phyloP scores from a whole-genome alignment of 2,888 invertebrate species.

The Oscheius sp. region DNA sequence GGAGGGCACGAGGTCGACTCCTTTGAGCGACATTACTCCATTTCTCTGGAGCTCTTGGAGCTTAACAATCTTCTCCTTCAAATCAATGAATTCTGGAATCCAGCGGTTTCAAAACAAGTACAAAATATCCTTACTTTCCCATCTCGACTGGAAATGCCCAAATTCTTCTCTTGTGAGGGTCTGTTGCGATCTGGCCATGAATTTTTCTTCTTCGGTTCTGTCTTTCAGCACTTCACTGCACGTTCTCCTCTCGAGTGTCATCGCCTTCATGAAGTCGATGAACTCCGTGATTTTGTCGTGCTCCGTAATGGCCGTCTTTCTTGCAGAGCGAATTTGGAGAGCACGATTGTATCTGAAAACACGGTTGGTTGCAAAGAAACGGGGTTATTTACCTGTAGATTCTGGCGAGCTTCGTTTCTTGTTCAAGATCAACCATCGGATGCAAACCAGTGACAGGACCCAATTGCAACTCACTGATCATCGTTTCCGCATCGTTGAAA shows the following conservation, averaged over 20 bases:
- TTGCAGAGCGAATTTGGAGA: conserved; percentile 15
- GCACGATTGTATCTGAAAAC: conserved; percentile 32
- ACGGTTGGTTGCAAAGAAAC: not conserved
- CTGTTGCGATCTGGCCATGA: conserved; percentile 51
- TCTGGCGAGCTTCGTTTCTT: conserved; percentile 51
- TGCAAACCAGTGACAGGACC: conserved; percentile 38
- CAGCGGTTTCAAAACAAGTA: not conserved
- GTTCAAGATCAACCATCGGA: conserved; percentile 42
- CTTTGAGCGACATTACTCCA: conserved; percentile 54
- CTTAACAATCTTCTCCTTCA: conserved; percentile 51
- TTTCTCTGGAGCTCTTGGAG: conserved; percentile 56
- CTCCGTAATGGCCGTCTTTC: conserved; percentile 52
- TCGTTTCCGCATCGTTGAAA: conserved; percentile 57
- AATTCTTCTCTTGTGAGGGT: conserved; percentile 47
- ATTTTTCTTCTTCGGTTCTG: conserved; percentile 40
- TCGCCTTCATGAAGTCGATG: conserved; percentile 58
- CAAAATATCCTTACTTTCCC: conserved; percentile 39
- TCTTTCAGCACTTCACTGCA: conserved; percentile 38
- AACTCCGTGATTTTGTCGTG: conserved; percentile 62
- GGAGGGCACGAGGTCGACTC: conserved; percentile 16
- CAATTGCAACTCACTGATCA: conserved; percentile 56
- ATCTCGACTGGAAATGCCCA: conserved; percentile 31
- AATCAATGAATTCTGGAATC: conserved; percentile 45
- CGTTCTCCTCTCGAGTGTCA: conserved; percentile 29
- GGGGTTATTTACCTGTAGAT: conserved; percentile 38